phyloP scores from a whole-genome alignment of 2,113 vertebrate species.

The Carassius gibelio region DNA sequence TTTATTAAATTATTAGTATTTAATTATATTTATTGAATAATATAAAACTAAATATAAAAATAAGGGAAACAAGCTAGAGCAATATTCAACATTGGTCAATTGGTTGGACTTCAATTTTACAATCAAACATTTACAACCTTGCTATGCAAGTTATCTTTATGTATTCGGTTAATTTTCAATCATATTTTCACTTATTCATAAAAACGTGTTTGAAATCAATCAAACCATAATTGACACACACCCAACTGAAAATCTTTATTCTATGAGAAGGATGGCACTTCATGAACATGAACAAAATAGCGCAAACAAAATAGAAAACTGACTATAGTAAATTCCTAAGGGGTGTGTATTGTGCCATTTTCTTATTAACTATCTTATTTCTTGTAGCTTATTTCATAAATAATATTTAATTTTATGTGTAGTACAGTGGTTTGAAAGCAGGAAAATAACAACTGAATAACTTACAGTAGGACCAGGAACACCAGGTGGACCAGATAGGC shows the following conservation, averaged over 20 bases:
- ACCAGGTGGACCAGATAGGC: constrained; percentile 80
- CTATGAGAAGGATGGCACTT: neutral
- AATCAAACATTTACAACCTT: neutral
- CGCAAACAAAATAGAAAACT: neutral
- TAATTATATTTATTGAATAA: neutral
- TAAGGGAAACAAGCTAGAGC: neutral
- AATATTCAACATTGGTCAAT: neutral
- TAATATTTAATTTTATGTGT: neutral
- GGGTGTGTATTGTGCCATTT: neutral
- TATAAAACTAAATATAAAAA: neutral
- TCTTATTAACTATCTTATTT: neutral
- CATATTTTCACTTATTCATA: neutral
- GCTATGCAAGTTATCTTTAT: neutral
- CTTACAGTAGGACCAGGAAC: constrained; percentile 77
- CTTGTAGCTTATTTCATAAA: neutral
- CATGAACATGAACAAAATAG: neutral
- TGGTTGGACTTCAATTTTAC: neutral
- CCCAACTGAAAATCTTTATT: neutral
- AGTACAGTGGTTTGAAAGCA: neutral
- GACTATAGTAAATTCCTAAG: neutral
- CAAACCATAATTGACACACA: neutral
- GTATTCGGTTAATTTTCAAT: neutral
- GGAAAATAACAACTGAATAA: constrained; percentile 47
- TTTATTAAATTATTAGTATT: neutral
- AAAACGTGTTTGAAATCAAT: neutral